Conservation (phyloP, 35 echinoderm and acorn worm species). For the Amphiura filiformis region DNA sequence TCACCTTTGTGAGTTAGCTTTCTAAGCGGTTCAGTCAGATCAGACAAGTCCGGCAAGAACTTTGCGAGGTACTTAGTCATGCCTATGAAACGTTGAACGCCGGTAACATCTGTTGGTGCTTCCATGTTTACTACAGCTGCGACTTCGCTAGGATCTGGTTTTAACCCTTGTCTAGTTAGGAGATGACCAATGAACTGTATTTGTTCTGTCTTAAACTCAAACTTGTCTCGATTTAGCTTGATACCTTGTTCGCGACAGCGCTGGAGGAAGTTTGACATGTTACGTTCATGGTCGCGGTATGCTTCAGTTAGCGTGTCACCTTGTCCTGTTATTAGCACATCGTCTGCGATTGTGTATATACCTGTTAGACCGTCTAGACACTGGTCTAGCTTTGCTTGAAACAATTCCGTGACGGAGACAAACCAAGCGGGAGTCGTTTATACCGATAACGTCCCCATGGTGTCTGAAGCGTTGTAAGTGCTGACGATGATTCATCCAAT, state of each 20-base stretch:
- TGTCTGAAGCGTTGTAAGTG: conserved; percentile 41
- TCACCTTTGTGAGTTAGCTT: conserved; percentile 50
- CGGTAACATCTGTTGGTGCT: conserved; percentile 22
- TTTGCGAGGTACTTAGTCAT: conserved; percentile 42
- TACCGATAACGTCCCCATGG: conserved; percentile 39
- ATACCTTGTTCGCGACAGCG: conserved; percentile 41
- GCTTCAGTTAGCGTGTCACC: conserved; percentile 24
- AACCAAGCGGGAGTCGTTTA: conserved; percentile 23
- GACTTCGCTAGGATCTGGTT: conserved; percentile 43
- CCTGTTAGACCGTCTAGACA: conserved; percentile 23
- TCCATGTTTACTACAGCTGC: conserved; percentile 34
- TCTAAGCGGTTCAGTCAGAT: conserved; percentile 35
- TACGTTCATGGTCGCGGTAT: conserved; percentile 39
- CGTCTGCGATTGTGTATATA: conserved; percentile 37
- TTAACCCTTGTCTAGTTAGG: conserved; percentile 15
- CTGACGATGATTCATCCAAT: conserved; percentile 33
- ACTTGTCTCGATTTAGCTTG: conserved; percentile 57
- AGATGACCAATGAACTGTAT: conserved; percentile 53
- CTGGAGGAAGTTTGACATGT: conserved; percentile 28
- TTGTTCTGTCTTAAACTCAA: conserved; percentile 27
- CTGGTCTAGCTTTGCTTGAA: conserved; percentile 22
- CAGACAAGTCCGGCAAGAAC: conserved; percentile 45
- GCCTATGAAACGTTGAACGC: neutral
- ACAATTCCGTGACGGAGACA: conserved; percentile 19
- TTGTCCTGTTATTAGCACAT: conserved; percentile 16